Base-by-base conservation (phyloP, 2,888 invertebrate genomes). In the Beris chalybata region DNA sequence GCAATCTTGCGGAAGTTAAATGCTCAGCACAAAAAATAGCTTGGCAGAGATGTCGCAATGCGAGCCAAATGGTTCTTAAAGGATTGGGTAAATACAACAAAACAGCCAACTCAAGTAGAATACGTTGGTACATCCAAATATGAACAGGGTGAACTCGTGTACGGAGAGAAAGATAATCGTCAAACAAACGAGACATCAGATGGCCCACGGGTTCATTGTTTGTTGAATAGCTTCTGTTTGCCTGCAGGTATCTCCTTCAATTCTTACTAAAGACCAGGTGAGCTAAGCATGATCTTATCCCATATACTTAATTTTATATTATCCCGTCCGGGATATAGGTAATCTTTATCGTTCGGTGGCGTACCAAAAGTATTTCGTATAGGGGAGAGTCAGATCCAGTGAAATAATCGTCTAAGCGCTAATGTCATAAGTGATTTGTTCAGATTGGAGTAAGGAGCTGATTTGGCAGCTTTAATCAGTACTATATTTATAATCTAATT, bases 211-310 rank as follows among this genome's bases (percentile, higher is more conserved):
- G 50, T 38, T 59, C 48, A 59, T 48, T 59, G 59, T 59, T 59
- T 59, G 59, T 13, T 32, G 48, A 50, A 50, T 29, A 48, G 12
- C 31, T 12, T 11, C 6, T 54, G 30, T 4, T 54, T 12, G 11
- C 48, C 48, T 48, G 48, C 48, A n/a, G n/a, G 48, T n/a, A 13
- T 6, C 15, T n/a, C 12, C 13, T 15, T 48, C 48, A 48, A 29
- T 58, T 45, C 45, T 45, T 50, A 2, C 50, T 11, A n/a, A 32
- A 32, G 32, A 61, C 38, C 59, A 61, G 59, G 59, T 61, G 59
- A 61, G 50, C 32, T 50, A 61, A 61, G 59, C 59, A 61, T 30
- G 48, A 48, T 61, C 50, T 61, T 61, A 61, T 61, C 50, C 30
- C 30, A n/a, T 31, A 61, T 11, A 61, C 59, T 61, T 50, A 61